These are phyloP conservation scores for Mythimna vitellina DNA, from an alignment of 2,888 invertebrate species.

Conservation along the genomic window DNA sequence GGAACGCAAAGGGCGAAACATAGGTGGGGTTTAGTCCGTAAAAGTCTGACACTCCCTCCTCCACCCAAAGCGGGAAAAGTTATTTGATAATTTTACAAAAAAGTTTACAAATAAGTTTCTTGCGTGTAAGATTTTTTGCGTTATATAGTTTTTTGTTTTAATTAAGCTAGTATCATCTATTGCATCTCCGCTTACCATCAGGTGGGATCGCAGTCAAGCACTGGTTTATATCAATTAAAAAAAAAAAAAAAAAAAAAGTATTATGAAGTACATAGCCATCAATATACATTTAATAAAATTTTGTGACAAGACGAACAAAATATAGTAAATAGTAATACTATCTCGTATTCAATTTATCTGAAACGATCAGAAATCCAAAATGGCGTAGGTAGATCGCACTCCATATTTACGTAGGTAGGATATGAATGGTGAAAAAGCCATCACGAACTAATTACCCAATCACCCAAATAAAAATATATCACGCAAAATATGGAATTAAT, in stretches of 20 bases:
- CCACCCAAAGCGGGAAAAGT: background rate
- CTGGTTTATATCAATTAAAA: too few species aligned
- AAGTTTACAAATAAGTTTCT: background rate
- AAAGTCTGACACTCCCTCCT: background rate
- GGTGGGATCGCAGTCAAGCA: too few species aligned
- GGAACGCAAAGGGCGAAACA: too few species aligned
- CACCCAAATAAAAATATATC: conserved; percentile 59
- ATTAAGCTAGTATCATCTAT: too few species aligned
- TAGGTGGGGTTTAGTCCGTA: too few species aligned
- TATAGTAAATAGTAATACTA: too few species aligned
- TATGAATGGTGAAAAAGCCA: conserved; percentile 15
- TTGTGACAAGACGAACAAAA: background rate
- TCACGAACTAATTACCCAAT: conserved; percentile 40
- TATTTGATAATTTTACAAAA: background rate
- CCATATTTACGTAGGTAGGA: background rate
- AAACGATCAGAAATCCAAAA: background rate
- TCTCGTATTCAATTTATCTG: background rate
- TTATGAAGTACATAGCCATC: background rate
- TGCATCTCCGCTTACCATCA: too few species aligned
- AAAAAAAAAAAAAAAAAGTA: too few species aligned
- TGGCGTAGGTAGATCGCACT: background rate
- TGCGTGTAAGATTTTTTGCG: background rate
- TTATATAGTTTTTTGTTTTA: conserved; percentile 14
- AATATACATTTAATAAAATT: background rate
- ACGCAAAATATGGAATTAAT: conserved; percentile 62